Evolutionary conservation across 2,888 invertebrate genomes (phyloP).

Genomic region (Romanomermis culicivorax): DNA sequence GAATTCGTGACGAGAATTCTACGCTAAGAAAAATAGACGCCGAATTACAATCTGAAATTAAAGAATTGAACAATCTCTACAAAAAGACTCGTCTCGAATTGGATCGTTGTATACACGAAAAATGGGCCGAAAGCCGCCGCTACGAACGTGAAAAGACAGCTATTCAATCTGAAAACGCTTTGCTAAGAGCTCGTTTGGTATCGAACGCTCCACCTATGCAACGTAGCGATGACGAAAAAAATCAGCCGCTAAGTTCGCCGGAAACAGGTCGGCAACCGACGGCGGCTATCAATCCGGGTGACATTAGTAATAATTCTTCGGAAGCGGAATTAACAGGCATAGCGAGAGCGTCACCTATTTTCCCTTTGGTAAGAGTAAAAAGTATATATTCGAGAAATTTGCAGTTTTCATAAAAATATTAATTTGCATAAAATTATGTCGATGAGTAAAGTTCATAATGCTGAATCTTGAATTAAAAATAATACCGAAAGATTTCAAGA

Average conservation of each 20-base stretch:
- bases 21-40: neutral
- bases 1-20: neutral
- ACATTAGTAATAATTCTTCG: conserved; percentile 1
- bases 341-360: neutral
- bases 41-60: neutral
- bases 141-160: neutral
- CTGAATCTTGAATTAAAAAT: too few relatives aligned
- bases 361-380: too few relatives aligned
- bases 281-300: neutral
- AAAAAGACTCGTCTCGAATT: neutral
- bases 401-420: too few relatives aligned
- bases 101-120: neutral
- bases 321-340: conserved; percentile 7
- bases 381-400: too few relatives aligned
- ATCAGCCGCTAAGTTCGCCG: too few relatives aligned
- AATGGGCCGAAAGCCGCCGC: neutral
- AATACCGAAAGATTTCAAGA: too few relatives aligned
- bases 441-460: too few relatives aligned
- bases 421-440: too few relatives aligned
- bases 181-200: neutral
- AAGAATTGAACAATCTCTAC: neutral
- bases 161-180: neutral
- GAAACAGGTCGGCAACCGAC: neutral
- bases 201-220: too few relatives aligned
- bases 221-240: neutral